These are phyloP conservation scores for Cephonodes hylas DNA, from an alignment of 2,888 invertebrate species.

Conservation along the genomic window DNA sequence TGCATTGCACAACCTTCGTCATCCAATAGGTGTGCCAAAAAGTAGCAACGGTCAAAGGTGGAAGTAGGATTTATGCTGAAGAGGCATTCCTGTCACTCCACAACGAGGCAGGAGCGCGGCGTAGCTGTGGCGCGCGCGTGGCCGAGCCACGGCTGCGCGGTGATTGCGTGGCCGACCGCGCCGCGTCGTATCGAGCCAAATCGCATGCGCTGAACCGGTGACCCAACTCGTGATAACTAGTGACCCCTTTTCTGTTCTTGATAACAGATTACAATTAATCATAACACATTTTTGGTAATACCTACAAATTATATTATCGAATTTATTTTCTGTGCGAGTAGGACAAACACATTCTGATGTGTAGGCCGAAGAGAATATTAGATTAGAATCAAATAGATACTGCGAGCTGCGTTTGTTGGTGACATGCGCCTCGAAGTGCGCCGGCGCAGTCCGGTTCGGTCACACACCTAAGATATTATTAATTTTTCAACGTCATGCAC, in stretches of 20 bases:
- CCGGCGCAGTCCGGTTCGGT: background rate
- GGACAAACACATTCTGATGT: too few relatives aligned
- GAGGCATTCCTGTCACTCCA: too few relatives aligned
- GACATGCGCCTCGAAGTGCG: background rate
- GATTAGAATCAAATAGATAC: background rate
- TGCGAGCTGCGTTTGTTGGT: background rate
- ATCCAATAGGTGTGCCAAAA: too few relatives aligned
- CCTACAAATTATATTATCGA: background rate
- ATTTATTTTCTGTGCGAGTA: background rate
- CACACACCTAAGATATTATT: background rate
- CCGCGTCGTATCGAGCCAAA: background rate
- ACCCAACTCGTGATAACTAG: background rate
- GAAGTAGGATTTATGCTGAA: too few relatives aligned
- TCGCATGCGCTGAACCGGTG: background rate
- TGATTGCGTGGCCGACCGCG: background rate
- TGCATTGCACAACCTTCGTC: too few relatives aligned
- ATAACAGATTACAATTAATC: background rate
- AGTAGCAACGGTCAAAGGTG: too few relatives aligned
- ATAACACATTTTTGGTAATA: background rate
- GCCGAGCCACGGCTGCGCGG: background rate
- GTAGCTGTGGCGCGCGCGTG: too few relatives aligned
- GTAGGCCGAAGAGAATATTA: background rate
- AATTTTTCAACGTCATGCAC: background rate
- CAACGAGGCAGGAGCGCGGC: too few relatives aligned
- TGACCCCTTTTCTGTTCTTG: background rate